Conservation (phyloP, 2,888 invertebrate species). For the Machimus atricapillus region DNA sequence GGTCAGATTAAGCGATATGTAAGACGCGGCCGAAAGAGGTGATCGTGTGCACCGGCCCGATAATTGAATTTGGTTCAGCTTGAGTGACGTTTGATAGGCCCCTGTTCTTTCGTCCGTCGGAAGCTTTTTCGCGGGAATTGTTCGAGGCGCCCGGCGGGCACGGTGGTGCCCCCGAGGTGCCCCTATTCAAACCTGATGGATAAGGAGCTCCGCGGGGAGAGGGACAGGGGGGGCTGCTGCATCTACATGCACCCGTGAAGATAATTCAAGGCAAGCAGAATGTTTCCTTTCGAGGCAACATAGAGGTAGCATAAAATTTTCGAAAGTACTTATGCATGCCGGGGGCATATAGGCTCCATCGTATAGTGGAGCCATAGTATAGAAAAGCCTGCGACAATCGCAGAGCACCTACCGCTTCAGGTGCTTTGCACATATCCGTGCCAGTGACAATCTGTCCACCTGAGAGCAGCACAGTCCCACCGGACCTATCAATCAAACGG, state of each 20-base stretch:
- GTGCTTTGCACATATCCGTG: slow-evolving; percentile 12
- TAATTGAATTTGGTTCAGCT: slow-evolving; percentile 29
- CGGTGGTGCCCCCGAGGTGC: not conserved
- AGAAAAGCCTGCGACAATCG: not conserved
- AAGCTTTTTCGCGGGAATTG: not conserved
- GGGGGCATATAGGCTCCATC: not conserved
- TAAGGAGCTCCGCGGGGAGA: not conserved
- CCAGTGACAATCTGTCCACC: slow-evolving; percentile 26
- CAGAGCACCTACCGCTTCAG: not conserved
- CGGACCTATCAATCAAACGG: slow-evolving; percentile 37
- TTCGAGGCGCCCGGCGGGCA: not conserved
- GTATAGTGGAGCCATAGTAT: not conserved
- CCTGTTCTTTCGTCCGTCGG: not conserved
- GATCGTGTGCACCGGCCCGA: slow-evolving; percentile 2
- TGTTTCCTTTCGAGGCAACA: not conserved
- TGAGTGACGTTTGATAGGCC: slow-evolving; percentile 33
- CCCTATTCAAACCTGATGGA: not conserved
- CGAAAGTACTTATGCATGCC: not conserved
- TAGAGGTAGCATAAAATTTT: not conserved
- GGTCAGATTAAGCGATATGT: slow-evolving; percentile 38
- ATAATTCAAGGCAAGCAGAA: not conserved
- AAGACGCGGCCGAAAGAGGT: not conserved
- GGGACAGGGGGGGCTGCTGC: not conserved
- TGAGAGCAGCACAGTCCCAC: not conserved
- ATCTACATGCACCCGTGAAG: not conserved